These are phyloP conservation scores for Syngnathus acus DNA, from an alignment of 2,797 vertebrate genomes.

Conservation along the genomic window DNA sequence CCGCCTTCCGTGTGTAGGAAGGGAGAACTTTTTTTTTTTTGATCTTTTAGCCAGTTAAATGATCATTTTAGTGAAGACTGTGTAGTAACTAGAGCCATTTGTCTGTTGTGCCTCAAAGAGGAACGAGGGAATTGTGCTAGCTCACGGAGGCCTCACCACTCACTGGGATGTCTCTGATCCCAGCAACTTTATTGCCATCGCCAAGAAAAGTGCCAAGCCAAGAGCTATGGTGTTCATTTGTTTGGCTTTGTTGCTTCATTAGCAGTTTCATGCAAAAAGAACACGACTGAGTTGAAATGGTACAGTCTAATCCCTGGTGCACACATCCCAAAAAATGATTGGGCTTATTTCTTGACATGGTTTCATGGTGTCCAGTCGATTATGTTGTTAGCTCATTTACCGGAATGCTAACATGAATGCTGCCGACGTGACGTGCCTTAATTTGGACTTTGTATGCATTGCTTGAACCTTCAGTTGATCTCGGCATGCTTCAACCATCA, in stretches of 20 bases:
- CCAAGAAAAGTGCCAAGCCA: background rate
- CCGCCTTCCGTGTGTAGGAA: slow-evolving; percentile 1
- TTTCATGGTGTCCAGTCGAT: too few relatives aligned
- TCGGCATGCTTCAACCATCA: slow-evolving; percentile 1
- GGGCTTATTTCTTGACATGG: too few relatives aligned
- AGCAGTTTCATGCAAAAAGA: background rate
- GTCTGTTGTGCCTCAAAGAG: slow-evolving; percentile 4
- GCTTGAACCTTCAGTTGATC: background rate
- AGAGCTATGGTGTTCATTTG: background rate
- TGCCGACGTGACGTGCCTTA: background rate
- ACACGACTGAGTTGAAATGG: background rate
- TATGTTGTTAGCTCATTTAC: too few relatives aligned
- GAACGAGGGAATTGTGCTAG: background rate
- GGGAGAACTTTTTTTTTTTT: background rate
- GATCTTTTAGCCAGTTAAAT: too few relatives aligned
- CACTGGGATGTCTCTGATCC: background rate
- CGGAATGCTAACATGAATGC: too few relatives aligned
- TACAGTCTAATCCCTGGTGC: too few relatives aligned
- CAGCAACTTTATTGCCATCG: background rate
- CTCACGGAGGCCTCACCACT: background rate
- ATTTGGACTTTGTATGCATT: background rate
- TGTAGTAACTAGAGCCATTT: slow-evolving; percentile 1
- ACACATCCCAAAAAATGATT: too few relatives aligned
- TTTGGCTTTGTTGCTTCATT: background rate
- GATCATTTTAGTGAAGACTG: background rate